Percentiles rank a stretch among this genome's conserved stretches.
Evolutionary conservation across 2,113 vertebrate genomes (phyloP).

Genomic region (Tautogolabrus adspersus): DNA sequence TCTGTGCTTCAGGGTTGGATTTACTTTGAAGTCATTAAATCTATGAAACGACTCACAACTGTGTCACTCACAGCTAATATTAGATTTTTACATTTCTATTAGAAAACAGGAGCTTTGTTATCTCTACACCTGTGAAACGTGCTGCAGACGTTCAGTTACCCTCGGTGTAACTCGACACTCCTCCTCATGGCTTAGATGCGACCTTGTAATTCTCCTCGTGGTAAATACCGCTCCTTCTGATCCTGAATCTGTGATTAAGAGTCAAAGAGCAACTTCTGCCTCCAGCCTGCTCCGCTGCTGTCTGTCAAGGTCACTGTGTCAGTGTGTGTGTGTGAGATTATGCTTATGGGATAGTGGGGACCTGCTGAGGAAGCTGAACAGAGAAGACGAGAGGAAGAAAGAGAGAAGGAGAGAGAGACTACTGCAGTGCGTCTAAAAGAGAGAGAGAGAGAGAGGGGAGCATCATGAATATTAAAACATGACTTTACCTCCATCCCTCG

Average conservation of each 20-base stretch:
- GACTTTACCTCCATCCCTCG: not conserved
- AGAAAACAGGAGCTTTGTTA: not conserved
- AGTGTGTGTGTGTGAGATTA: conserved; percentile 44
- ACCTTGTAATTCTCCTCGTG: conserved; percentile 25
- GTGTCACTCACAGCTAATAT: not conserved
- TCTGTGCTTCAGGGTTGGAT: too few relatives aligned
- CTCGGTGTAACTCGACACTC: not conserved
- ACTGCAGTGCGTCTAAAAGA: conserved; percentile 58
- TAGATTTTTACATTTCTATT: not conserved
- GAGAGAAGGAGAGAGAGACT: conserved; percentile 39
- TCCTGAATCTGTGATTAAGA: conserved; percentile 53
- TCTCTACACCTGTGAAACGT: not conserved
- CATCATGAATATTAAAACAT: conserved; percentile 53
- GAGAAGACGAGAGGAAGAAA: conserved; percentile 51
- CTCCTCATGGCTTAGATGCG: not conserved
- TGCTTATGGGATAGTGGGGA: conserved; percentile 55
- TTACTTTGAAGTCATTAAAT: too few relatives aligned
- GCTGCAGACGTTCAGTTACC: conserved; percentile 8
- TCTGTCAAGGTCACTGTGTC: conserved; percentile 60
- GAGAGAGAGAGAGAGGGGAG: conserved; percentile 18
- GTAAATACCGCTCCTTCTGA: conserved; percentile 35
- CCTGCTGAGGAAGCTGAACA: conserved; percentile 74
- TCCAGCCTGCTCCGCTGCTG: conserved; percentile 19
- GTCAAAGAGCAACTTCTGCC: conserved; percentile 55
- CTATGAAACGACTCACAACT: not conserved